phyloP scores from a whole-genome alignment of 2,113 vertebrate genomes.

The Hiodon tergisus region DNA sequence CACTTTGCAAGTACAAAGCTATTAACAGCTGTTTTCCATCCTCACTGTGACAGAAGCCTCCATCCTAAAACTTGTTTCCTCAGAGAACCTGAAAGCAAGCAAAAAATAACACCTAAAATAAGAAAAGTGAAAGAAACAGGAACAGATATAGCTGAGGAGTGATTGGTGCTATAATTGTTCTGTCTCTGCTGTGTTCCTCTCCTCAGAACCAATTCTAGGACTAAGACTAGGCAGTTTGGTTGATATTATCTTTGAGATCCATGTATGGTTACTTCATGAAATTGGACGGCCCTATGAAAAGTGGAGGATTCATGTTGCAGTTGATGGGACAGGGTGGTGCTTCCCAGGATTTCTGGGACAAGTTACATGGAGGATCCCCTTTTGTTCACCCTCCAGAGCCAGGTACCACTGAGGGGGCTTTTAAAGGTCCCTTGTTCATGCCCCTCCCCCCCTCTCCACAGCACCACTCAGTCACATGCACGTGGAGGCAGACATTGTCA shows the following conservation, averaged over 20 bases:
- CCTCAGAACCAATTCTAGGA: too few relatives aligned
- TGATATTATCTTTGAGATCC: neutral
- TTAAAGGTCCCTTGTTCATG: neutral
- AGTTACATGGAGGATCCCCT: conserved; percentile 36
- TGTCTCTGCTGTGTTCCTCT: neutral
- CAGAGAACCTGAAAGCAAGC: conserved; percentile 25
- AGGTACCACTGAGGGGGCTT: too few relatives aligned
- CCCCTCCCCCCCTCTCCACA: conserved; percentile 19
- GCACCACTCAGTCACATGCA: conserved; percentile 30
- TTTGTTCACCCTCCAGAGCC: conserved; percentile 41
- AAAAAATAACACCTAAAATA: conserved; percentile 26
- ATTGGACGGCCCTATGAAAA: neutral
- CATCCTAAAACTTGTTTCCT: neutral
- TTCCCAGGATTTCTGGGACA: too few relatives aligned
- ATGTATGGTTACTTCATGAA: neutral
- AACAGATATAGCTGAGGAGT: conserved; percentile 30
- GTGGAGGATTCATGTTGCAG: conserved; percentile 29
- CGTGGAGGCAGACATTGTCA: conserved; percentile 55
- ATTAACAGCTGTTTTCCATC: neutral
- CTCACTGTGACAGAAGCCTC: conserved; percentile 29
- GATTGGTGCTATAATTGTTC: conserved; percentile 1
- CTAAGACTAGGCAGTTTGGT: too few relatives aligned
- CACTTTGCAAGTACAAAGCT: neutral
- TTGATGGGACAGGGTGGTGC: conserved; percentile 17
- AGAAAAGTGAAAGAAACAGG: conserved; percentile 37